phyloP scores from a whole-genome alignment of 1,140 invertebrate genomes.

The Phymorhynchus buccinoides region DNA sequence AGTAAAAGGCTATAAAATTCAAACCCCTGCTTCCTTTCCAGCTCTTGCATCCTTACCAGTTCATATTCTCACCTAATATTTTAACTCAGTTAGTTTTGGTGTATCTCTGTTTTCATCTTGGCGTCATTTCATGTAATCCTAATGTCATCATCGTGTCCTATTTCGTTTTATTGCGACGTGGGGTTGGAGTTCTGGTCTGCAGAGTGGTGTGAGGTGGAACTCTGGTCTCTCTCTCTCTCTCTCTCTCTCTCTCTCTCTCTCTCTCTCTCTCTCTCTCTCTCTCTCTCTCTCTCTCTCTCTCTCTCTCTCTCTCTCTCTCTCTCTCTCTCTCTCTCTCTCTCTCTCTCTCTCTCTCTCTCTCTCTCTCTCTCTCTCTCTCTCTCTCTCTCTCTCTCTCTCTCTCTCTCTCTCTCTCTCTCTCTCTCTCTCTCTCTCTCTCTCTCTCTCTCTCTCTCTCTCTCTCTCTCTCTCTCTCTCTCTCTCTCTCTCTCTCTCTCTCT shows the following conservation, averaged over 20 bases:
- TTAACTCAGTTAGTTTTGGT: too few relatives aligned
- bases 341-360: not conserved
- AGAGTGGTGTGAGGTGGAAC: not conserved
- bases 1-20: too few relatives aligned
- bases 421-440: not conserved
- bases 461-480: not conserved
- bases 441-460: not conserved
- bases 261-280: not conserved
- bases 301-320: constrained; percentile 10
- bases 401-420: not conserved
- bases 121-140: too few relatives aligned
- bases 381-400: constrained; percentile 10
- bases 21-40: too few relatives aligned
- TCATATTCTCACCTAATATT: too few relatives aligned
- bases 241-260: not conserved
- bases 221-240: not conserved
- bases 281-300: not conserved
- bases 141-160: too few relatives aligned
- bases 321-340: not conserved
- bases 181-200: too few relatives aligned
- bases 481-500: not conserved
- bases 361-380: not conserved
- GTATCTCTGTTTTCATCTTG: too few relatives aligned
- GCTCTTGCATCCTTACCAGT: too few relatives aligned
- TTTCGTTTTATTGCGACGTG: too few relatives aligned